Evolutionary conservation across 2,888 invertebrate genomes (phyloP), one percentile per base, ranked within the genome.

Genomic region (Spatulosminthurus flaviceps): DNA sequence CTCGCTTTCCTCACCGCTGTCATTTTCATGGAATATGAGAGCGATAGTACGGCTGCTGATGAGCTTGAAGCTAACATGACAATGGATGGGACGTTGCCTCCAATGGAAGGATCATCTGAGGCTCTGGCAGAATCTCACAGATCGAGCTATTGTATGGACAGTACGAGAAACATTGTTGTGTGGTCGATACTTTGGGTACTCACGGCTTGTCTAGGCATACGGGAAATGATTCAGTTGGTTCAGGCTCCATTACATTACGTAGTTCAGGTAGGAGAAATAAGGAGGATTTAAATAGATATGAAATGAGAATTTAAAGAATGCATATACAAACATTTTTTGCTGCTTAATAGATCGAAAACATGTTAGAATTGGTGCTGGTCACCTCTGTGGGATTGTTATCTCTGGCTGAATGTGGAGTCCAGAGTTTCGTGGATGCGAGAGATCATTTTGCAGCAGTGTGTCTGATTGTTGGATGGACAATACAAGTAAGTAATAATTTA

Each of bases 361-460:
- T 86, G 79, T 69, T 85, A 80, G 85, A 86, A 61, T 75, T 85
- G 1, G 84, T 85, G 11, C 67, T 86, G 43, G 84, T 86, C 28
- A 83, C 83, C 67, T 85, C 85, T 5, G 85, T 86, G 2, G 84
- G 83, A 22, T 80, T 86, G 81, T 77, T 86, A 2, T 84, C 84
- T 7, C 70, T 86, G 26, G 86, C 86, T 0, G 86, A 86, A 74
- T 86, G 86, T 78, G 86, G 86, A 41, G 84, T 86, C 41, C 82
- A 82, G 71, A 84, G 85, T 70, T 85, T 86, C 77, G 84, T 85
- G 4, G 81, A 84, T 42, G 83, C 85, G 16, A 78, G 86, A 34
- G 86, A 86, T 78, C 86, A 86, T 82, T 86, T 86, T 79, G 86
- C 86, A n/a, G 86, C 86, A 13, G 85, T 86, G 43, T 86, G 86